Percentiles rank a stretch among this genome's conserved stretches.
Evolutionary conservation across 2,113 vertebrate species (phyloP).

Genomic region (Prunella himalayana): DNA sequence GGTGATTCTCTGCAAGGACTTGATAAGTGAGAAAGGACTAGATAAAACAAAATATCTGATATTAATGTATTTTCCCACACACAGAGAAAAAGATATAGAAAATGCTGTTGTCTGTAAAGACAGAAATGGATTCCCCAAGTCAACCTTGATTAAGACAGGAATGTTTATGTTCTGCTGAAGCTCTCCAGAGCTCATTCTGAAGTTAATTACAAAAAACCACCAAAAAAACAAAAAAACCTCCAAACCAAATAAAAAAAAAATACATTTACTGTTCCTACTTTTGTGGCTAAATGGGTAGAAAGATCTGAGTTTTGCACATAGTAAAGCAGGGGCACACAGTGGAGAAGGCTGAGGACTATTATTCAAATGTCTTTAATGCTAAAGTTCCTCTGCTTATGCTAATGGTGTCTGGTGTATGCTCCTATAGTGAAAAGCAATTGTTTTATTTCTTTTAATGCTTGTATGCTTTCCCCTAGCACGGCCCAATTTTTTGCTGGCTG

Average conservation of each 20-base stretch:
- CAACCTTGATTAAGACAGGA: constrained; percentile 54
- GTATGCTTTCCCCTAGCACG: not conserved
- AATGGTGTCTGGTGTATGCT: not conserved
- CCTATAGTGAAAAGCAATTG: not conserved
- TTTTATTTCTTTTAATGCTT: constrained; percentile 9
- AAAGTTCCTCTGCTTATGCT: constrained; percentile 11
- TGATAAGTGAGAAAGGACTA: constrained; percentile 56
- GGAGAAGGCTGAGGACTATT: not conserved
- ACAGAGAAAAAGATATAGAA: constrained; percentile 4
- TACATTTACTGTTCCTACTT: not conserved
- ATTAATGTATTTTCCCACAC: constrained; percentile 53
- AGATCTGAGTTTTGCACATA: not conserved
- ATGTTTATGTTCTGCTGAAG: not conserved
- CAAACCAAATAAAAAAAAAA: too few relatives aligned
- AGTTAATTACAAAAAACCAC: not conserved
- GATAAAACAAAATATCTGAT: constrained; percentile 72
- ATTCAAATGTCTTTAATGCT: not conserved
- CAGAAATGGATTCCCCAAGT: constrained; percentile 31
- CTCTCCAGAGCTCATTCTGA: not conserved
- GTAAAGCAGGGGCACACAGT: not conserved
- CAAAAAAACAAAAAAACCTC: too few relatives aligned
- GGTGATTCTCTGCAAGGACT: constrained; percentile 65
- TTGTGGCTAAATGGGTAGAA: not conserved
- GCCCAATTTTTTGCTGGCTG: not conserved
- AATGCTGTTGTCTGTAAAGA: constrained; percentile 27